Conservation (phyloP, 2,888 invertebrate species). For the Ephialtes manifestator region DNA sequence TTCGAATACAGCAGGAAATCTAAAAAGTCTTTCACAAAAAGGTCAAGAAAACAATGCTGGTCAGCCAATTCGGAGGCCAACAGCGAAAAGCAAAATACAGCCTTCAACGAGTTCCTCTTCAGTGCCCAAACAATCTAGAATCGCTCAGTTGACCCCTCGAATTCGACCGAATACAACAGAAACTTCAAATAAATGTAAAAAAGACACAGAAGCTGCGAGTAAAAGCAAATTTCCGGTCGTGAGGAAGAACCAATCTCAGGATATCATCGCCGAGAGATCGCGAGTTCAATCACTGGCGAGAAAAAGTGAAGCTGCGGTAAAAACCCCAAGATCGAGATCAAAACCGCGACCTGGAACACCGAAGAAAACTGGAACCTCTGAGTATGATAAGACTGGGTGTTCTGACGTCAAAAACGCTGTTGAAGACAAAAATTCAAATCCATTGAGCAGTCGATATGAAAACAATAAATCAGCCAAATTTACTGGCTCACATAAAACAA, state of each 20-base stretch:
- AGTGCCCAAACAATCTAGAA: constrained; percentile 38
- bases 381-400: background rate
- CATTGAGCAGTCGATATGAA: background rate
- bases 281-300: constrained; percentile 22
- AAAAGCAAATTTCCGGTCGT: background rate
- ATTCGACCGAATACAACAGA: constrained; percentile 27
- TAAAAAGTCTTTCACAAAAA: constrained; percentile 6
- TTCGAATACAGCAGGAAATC: background rate
- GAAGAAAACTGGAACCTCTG: constrained; percentile 23
- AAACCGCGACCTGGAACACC: constrained; percentile 43
- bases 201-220: background rate
- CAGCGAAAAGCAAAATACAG: constrained; percentile 54
- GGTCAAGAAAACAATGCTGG: background rate
- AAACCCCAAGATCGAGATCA: constrained; percentile 1
- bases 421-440: background rate
- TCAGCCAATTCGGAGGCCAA: constrained; percentile 71
- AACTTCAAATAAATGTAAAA: constrained; percentile 4
- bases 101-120: constrained; percentile 53
- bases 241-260: constrained; percentile 23
- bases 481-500: constrained; percentile 31
- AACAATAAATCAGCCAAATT: background rate
- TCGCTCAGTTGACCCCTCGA: background rate
- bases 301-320: constrained; percentile 20
- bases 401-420: background rate
- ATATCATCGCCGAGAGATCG: constrained; percentile 17